These are phyloP conservation scores for Acronicta psi DNA, from an alignment of 2,888 invertebrate species.

Conservation along the genomic window DNA sequence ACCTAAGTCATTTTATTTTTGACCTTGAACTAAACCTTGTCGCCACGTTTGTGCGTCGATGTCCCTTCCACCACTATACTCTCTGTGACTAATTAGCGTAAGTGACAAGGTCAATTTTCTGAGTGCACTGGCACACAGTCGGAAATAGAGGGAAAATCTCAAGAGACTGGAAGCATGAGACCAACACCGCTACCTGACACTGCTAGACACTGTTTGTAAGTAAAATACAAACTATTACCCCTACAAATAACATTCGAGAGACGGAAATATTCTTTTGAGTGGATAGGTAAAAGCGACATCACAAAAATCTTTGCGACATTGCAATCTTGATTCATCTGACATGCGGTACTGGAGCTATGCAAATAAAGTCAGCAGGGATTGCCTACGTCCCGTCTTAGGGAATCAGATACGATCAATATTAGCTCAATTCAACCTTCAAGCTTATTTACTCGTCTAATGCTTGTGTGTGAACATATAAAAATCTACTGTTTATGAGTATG, in stretches of 20 bases:
- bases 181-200: background rate
- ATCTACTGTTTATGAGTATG: background rate
- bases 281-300: constrained; percentile 28
- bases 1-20: too few relatives aligned
- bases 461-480: constrained; percentile 8
- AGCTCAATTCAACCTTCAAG: constrained; percentile 32
- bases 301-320: constrained; percentile 41
- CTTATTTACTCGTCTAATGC: constrained; percentile 13
- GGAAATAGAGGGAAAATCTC: too few relatives aligned
- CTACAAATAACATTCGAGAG: constrained; percentile 5
- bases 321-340: constrained; percentile 46
- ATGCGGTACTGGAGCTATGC: constrained; percentile 23
- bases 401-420: constrained; percentile 43
- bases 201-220: too few relatives aligned
- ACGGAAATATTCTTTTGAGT: constrained; percentile 28
- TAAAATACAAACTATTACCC: background rate
- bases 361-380: constrained; percentile 33
- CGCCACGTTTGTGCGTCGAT: too few relatives aligned
- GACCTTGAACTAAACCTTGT: too few relatives aligned
- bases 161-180: background rate
- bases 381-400: constrained; percentile 28
- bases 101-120: too few relatives aligned
- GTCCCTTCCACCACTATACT: too few relatives aligned
- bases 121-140: too few relatives aligned
- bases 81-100: too few relatives aligned